These are phyloP conservation scores for Tipula unca DNA, from an alignment of 2,888 invertebrate genomes.

Conservation along the genomic window DNA sequence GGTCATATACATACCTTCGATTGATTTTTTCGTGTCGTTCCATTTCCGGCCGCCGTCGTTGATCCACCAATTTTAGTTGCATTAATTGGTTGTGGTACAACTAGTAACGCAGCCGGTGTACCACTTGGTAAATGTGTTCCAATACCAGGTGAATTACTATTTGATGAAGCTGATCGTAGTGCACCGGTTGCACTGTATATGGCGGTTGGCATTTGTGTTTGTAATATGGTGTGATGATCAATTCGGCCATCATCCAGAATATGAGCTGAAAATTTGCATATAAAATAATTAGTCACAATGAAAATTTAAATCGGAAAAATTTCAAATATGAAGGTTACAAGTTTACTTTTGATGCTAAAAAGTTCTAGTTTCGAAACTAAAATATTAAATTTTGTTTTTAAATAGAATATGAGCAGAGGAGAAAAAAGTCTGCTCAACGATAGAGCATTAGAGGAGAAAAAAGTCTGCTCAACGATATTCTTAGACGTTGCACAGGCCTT, in stretches of 20 bases:
- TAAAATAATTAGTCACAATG: not conserved
- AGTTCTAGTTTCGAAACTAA: no score
- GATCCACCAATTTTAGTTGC: constrained; percentile 51
- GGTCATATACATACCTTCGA: constrained; percentile 52
- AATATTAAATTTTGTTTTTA: no score
- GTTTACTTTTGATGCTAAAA: no score
- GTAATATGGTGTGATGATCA: constrained; percentile 39
- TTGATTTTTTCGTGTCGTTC: constrained; percentile 68
- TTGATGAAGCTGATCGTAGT: constrained; percentile 31
- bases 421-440: no score
- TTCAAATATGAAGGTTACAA: no score
- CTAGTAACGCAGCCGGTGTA: constrained; percentile 56
- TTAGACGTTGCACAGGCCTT: no score
- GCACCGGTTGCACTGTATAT: constrained; percentile 28
- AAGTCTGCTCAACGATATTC: no score
- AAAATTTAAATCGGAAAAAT: no score
- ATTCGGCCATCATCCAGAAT: constrained; percentile 42
- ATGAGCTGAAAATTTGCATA: constrained; percentile 34
- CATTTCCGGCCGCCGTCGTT: constrained; percentile 25
- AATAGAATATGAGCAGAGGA: no score
- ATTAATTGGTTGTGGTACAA: constrained; percentile 82
- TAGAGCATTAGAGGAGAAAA: no score
- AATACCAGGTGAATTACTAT: constrained; percentile 36
- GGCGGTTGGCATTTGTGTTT: constrained; percentile 30
- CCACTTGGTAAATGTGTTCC: constrained; percentile 44